Percentiles rank a stretch among this genome's conserved stretches.
Evolutionary conservation across 1,140 invertebrate genomes (phyloP).

Genomic region (Mesaphorura yosii): DNA sequence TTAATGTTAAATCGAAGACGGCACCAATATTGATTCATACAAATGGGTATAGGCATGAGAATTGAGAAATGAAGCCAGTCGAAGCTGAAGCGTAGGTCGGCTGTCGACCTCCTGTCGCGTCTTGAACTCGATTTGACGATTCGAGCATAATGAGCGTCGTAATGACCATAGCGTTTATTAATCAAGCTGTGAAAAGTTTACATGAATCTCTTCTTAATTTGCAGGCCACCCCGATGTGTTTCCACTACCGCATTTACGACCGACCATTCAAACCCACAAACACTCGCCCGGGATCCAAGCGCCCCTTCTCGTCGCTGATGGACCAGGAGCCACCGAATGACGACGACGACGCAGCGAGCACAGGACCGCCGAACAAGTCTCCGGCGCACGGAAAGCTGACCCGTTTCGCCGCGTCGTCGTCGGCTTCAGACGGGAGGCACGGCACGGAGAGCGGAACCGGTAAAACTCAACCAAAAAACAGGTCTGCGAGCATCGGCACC

Average conservation of each 20-base stretch:
- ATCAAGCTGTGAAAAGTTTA: too few relatives aligned
- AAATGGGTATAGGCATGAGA: too few relatives aligned
- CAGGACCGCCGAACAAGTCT: conserved; percentile 10
- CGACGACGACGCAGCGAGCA: conserved; percentile 24
- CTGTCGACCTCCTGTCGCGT: too few relatives aligned
- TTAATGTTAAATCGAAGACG: too few relatives aligned
- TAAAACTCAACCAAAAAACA: conserved; percentile 1
- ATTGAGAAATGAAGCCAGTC: too few relatives aligned
- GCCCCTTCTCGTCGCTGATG: conserved; percentile 26
- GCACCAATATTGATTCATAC: too few relatives aligned
- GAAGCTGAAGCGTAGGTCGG: too few relatives aligned
- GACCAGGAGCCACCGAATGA: conserved; percentile 27
- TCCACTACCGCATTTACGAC: conserved; percentile 39
- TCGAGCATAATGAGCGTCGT: too few relatives aligned
- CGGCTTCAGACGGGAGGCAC: neutral
- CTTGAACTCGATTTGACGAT: too few relatives aligned
- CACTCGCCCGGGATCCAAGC: conserved; percentile 20
- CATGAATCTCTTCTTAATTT: conserved; percentile 5
- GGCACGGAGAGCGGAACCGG: conserved; percentile 3
- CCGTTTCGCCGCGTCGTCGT: conserved; percentile 3
- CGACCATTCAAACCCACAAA: conserved; percentile 25
- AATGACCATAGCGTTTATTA: too few relatives aligned
- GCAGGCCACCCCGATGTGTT: conserved; percentile 40
- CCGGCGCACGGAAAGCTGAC: conserved; percentile 1
- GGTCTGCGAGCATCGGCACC: neutral